Conservation (phyloP, 2,888 invertebrate genomes). For the Prenolepis imparis region DNA sequence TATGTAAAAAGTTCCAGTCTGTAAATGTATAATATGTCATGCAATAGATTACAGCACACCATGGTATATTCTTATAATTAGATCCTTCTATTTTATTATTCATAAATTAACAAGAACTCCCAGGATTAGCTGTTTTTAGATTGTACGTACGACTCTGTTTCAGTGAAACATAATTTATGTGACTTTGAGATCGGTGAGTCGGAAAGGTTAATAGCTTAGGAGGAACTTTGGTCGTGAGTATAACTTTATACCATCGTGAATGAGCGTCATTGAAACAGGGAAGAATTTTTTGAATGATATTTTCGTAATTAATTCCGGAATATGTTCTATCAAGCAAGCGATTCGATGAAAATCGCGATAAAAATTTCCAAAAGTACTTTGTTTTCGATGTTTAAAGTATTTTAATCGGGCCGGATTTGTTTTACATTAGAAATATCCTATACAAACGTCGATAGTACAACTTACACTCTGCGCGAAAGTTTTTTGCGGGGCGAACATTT, state of each 20-base stretch:
- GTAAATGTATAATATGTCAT: neutral
- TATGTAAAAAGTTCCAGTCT: neutral
- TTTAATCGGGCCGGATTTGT: constrained; percentile 5
- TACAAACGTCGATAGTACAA: constrained; percentile 26
- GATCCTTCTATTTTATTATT: neutral
- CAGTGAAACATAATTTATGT: constrained; percentile 45
- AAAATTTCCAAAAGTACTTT: neutral
- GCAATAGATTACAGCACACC: neutral
- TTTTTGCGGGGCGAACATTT: constrained; percentile 40
- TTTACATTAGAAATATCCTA: constrained; percentile 4
- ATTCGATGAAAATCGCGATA: neutral
- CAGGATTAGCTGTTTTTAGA: constrained; percentile 6
- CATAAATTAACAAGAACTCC: constrained; percentile 9
- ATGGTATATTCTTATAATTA: neutral
- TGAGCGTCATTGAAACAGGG: constrained; percentile 14
- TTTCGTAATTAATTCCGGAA: neutral
- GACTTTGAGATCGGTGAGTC: constrained; percentile 39
- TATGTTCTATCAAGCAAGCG: neutral
- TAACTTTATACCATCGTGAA: constrained; percentile 39
- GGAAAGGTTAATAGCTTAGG: constrained; percentile 39
- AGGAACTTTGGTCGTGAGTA: constrained; percentile 21
- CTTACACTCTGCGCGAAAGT: constrained; percentile 19
- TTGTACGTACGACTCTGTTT: constrained; percentile 31
- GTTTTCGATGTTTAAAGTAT: neutral
- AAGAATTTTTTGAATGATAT: constrained; percentile 2